phyloP scores from a whole-genome alignment of 2,797 vertebrate species.

The Pelochelys cantorii region DNA sequence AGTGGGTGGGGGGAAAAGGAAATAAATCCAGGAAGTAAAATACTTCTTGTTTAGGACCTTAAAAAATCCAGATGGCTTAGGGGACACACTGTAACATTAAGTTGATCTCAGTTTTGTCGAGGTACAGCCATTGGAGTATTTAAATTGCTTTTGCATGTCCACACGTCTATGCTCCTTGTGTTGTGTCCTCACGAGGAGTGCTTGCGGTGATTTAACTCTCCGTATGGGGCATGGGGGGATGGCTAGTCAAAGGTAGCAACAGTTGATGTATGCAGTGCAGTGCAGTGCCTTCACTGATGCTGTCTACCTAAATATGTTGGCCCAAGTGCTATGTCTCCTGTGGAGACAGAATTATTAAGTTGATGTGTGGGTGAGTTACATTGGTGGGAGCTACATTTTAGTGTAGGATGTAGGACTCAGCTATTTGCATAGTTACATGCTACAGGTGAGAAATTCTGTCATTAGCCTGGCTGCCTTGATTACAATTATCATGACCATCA shows the following conservation, averaged over 20 bases:
- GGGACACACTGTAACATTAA: background rate
- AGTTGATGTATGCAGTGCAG: background rate
- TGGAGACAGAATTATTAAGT: background rate
- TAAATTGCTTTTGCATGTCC: background rate
- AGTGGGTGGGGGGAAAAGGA: background rate
- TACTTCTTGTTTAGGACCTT: background rate
- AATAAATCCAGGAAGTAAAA: background rate
- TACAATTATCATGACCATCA: rapidly evolving
- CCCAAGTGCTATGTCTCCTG: background rate
- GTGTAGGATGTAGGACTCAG: background rate
- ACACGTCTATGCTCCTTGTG: background rate
- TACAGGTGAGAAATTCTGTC: background rate
- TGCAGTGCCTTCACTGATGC: background rate
- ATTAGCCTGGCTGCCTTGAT: background rate
- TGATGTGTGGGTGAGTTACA: background rate
- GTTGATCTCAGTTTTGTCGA: background rate
- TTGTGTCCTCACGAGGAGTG: background rate
- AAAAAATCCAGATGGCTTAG: background rate
- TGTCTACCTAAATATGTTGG: background rate
- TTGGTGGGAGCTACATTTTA: background rate
- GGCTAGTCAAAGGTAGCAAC: background rate
- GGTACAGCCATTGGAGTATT: background rate
- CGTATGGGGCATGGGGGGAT: background rate
- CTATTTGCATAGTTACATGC: constrained; percentile 29
- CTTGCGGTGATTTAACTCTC: background rate